Percentiles rank a stretch among this genome's conserved stretches.
phyloP scores from a whole-genome alignment of 2,113 vertebrate genomes.

The Catharus bicknelli region DNA sequence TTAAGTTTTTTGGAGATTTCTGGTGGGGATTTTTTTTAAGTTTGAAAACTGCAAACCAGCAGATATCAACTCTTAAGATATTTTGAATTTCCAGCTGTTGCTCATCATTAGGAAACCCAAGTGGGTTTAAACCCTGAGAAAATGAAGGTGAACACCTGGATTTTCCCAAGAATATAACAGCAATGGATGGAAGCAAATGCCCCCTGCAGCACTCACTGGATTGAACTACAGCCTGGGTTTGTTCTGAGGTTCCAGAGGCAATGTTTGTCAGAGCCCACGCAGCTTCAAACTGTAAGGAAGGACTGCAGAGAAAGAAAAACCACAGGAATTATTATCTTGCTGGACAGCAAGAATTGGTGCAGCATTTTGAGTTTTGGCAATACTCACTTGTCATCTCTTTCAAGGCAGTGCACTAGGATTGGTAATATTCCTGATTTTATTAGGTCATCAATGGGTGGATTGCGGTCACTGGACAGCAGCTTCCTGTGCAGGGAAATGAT shows the following conservation, averaged over 20 bases:
- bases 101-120: neutral
- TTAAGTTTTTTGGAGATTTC: neutral
- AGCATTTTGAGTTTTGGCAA: neutral
- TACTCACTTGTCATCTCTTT: constrained; percentile 98
- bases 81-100: neutral
- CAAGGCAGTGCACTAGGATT: constrained; percentile 98
- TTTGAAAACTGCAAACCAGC: neutral
- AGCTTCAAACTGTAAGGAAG: constrained; percentile 97
- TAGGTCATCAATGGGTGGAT: constrained; percentile 97
- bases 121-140: neutral
- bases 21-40: neutral
- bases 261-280: constrained; percentile 99
- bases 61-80: neutral
- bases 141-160: neutral
- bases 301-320: constrained; percentile 71
- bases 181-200: neutral
- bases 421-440: constrained; percentile 99
- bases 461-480: constrained; percentile 97
- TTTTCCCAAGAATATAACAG: neutral
- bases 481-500: constrained; percentile 79
- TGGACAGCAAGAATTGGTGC: neutral
- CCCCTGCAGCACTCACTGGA: constrained; percentile 87
- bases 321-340: accelerated
- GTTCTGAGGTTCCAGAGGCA: constrained; percentile 96
- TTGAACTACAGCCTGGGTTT: constrained; percentile 97